Conservation (phyloP, 1,140 invertebrate genomes). For the Gryon sp. region DNA sequence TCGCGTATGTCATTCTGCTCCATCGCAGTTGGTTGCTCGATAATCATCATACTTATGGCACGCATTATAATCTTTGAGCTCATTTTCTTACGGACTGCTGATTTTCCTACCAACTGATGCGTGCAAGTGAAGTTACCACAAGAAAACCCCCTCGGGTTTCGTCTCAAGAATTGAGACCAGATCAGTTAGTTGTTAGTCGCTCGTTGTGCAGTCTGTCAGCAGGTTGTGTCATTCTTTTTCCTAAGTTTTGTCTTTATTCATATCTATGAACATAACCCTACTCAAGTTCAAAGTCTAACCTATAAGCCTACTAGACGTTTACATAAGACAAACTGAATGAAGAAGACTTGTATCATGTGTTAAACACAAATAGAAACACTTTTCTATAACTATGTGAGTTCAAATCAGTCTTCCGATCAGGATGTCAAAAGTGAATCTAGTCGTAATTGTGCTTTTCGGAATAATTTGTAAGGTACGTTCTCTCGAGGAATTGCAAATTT, state of each 20-base stretch:
- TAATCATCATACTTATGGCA: conserved; percentile 72
- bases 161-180: conserved; percentile 72
- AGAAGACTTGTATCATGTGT: background rate
- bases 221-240: conserved; percentile 31
- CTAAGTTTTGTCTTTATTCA: conserved; percentile 10
- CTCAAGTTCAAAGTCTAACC: conserved; percentile 39
- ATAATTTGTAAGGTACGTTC: conserved; percentile 52
- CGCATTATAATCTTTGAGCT: conserved; percentile 72
- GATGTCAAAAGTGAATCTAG: conserved; percentile 72
- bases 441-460: conserved; percentile 66
- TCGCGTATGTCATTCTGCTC: conserved; percentile 54
- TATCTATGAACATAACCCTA: too few relatives aligned
- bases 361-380: conserved; percentile 22
- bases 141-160: conserved; percentile 68
- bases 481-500: conserved; percentile 44
- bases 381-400: conserved; percentile 42
- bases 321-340: too few relatives aligned
- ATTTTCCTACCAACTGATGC: conserved; percentile 78
- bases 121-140: conserved; percentile 68
- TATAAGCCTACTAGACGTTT: too few relatives aligned
- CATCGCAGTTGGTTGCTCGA: conserved; percentile 54
- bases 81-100: conserved; percentile 78
- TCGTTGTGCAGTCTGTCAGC: conserved; percentile 71
- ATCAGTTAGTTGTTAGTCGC: conserved; percentile 75
- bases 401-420: conserved; percentile 23